Evolutionary conservation across 2,888 invertebrate genomes (phyloP).

Genomic region (Agriopis leucophaearia): DNA sequence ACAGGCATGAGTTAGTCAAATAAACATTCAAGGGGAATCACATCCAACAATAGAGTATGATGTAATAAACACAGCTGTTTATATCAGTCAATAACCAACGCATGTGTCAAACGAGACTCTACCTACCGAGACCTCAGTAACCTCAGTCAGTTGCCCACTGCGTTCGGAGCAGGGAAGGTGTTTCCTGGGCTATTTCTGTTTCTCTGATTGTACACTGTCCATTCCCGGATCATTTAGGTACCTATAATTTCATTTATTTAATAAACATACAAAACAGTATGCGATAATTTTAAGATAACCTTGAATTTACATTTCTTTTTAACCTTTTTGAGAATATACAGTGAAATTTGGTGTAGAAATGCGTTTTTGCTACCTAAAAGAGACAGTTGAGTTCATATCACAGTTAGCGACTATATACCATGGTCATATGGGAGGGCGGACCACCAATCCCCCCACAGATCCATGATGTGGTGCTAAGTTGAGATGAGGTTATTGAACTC

Average conservation of each 20-base stretch:
- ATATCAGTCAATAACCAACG: neutral
- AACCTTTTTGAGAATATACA: neutral
- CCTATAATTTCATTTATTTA: neutral
- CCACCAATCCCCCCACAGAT: no score
- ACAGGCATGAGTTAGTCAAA: no score
- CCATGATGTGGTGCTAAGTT: no score
- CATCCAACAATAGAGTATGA: neutral
- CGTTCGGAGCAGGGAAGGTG: neutral
- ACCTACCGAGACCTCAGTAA: neutral
- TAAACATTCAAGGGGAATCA: neutral
- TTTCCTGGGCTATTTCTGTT: neutral
- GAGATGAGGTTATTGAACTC: no score
- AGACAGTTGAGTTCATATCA: neutral
- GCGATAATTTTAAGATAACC: neutral
- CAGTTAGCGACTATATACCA: neutral
- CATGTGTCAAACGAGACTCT: neutral
- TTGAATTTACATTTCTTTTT: neutral
- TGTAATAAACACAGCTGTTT: neutral
- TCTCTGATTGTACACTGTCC: neutral
- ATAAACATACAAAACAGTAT: no score
- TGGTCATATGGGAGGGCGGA: no score
- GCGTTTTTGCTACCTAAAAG: neutral
- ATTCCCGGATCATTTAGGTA: neutral
- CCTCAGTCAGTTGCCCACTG: neutral
- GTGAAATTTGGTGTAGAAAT: neutral